Percentiles rank a stretch among this genome's conserved stretches.
phyloP scores from a whole-genome alignment of 2,888 invertebrate genomes.

The Eulithis prunata region DNA sequence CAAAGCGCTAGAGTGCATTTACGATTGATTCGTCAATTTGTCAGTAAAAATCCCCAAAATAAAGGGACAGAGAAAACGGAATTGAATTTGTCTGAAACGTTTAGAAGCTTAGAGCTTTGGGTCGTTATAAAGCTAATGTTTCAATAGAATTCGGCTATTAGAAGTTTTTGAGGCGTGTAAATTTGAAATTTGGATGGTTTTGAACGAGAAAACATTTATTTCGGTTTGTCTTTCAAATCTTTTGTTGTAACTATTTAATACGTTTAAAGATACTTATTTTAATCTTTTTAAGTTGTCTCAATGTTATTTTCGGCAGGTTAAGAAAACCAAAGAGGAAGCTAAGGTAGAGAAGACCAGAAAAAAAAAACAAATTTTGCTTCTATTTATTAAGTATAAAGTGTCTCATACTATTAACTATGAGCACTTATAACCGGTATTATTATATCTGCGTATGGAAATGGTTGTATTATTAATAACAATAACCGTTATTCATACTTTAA shows the following conservation, averaged over 20 bases:
- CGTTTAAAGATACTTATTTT: not conserved
- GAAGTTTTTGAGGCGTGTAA: constrained; percentile 35
- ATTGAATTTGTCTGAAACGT: constrained; percentile 32
- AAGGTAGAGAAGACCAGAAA: too few species aligned
- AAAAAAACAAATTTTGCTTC: too few species aligned
- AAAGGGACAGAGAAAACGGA: constrained; percentile 26
- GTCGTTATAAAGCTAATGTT: constrained; percentile 38
- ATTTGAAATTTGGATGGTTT: constrained; percentile 35
- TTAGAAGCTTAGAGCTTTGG: constrained; percentile 34
- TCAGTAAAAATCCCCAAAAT: constrained; percentile 26
- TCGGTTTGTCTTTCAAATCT: constrained; percentile 31
- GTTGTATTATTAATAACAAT: too few species aligned
- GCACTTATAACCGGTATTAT: too few species aligned
- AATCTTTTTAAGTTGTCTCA: not conserved
- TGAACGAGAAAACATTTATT: constrained; percentile 32
- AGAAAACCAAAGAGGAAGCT: too few species aligned
- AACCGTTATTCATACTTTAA: not conserved
- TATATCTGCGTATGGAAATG: too few species aligned
- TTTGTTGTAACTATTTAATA: constrained; percentile 15
- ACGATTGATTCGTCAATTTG: constrained; percentile 33
- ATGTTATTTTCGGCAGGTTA: not conserved
- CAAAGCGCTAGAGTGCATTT: constrained; percentile 43
- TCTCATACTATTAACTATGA: too few species aligned
- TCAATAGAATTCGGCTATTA: constrained; percentile 38
- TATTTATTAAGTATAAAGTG: too few species aligned